These are phyloP conservation scores for Lipophrys pholis DNA, from an alignment of 2,113 vertebrate species.

Conservation along the genomic window DNA sequence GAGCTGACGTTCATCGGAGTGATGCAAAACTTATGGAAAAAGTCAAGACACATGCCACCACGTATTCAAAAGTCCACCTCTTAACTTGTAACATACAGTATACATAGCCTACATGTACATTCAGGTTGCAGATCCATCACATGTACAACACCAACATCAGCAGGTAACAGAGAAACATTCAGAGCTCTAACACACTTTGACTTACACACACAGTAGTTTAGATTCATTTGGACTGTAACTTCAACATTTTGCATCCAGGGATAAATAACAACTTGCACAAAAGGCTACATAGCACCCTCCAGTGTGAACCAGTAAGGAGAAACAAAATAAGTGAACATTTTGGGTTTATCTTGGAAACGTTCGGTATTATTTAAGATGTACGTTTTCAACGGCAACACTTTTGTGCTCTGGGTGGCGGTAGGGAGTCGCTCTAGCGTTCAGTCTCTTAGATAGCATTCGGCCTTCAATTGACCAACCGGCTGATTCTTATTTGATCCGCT, in stretches of 20 bases:
- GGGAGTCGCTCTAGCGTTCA: no score
- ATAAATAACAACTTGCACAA: conserved; percentile 9
- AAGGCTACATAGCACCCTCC: conserved; percentile 51
- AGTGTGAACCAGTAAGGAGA: conserved; percentile 8
- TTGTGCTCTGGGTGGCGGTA: neutral
- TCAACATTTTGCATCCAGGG: conserved; percentile 38
- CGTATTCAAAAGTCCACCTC: conserved; percentile 49
- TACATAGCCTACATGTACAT: conserved; percentile 63
- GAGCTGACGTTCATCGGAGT: conserved; percentile 37
- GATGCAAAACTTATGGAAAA: conserved; percentile 22
- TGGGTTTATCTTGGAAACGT: no score
- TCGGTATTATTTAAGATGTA: neutral
- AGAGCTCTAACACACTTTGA: conserved; percentile 21
- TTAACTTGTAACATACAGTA: conserved; percentile 52
- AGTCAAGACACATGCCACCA: conserved; percentile 53
- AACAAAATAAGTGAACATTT: neutral
- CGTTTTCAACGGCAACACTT: neutral
- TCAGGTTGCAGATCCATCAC: conserved; percentile 66
- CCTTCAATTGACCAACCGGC: no score
- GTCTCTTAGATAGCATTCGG: no score
- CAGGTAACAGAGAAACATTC: conserved; percentile 59
- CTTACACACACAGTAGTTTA: conserved; percentile 28
- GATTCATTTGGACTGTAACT: conserved; percentile 22
- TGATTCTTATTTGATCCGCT: no score
- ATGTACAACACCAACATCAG: conserved; percentile 60